Conservation (phyloP, 1,140 invertebrate genomes). For the Dinothrombium tinctorium region DNA sequence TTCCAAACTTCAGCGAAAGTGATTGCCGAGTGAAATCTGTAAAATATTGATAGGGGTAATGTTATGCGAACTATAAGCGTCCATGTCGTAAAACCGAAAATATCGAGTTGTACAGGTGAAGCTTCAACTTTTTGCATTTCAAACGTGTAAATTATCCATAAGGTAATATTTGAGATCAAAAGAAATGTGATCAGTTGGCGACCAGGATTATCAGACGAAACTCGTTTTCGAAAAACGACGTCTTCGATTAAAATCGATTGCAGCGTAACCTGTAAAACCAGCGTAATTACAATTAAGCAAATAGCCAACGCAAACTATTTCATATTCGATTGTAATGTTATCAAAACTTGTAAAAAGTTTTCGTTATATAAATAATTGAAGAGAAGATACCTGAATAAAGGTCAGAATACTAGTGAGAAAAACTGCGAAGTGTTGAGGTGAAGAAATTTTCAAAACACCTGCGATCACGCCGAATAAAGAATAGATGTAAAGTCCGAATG, state of each 20-base stretch:
- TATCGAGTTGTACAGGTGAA: constrained; percentile 68
- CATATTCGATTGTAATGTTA: no score
- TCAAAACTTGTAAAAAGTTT: no score
- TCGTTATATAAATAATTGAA: no score
- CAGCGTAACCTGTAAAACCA: constrained; percentile 49
- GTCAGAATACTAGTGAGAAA: constrained; percentile 67
- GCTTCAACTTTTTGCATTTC: constrained; percentile 76
- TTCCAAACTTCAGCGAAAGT: constrained; percentile 95
- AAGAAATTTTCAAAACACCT: constrained; percentile 39
- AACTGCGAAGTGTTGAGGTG: constrained; percentile 59
- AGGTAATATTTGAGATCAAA: constrained; percentile 75
- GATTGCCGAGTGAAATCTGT: constrained; percentile 72
- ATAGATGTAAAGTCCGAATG: constrained; percentile 72
- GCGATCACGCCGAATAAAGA: constrained; percentile 78
- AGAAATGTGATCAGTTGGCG: constrained; percentile 84
- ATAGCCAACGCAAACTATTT: no score
- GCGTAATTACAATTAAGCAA: no score
- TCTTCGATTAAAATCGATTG: constrained; percentile 88
- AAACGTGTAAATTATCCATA: constrained; percentile 88
- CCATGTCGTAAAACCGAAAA: constrained; percentile 84
- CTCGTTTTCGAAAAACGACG: constrained; percentile 51
- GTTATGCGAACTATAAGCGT: constrained; percentile 75
- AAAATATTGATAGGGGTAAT: constrained; percentile 81
- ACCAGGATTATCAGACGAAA: constrained; percentile 72
- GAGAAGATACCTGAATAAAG: constrained; percentile 53